A percentile compares a stretch with the other conserved stretches of the same genome.
Evolutionary conservation across 1,140 invertebrate genomes (phyloP).

Genomic region (Paramacrobiotus metropolitanus): DNA sequence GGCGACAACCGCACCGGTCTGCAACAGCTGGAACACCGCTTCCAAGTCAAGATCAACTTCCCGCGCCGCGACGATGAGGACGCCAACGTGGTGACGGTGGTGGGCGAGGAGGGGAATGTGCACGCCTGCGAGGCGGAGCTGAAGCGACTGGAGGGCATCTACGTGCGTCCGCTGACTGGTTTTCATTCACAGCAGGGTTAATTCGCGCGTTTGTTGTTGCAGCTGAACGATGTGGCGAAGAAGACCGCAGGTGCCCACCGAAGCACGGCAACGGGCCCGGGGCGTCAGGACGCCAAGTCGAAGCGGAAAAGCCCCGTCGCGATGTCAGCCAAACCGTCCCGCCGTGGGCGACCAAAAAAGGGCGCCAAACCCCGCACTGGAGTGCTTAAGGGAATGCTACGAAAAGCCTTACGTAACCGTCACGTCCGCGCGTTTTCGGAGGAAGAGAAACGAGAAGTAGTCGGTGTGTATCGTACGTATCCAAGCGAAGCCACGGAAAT

Average conservation of each 20-base stretch:
- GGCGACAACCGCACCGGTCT: conserved; percentile 62
- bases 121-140: conserved; percentile 66
- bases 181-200: conserved; percentile 27
- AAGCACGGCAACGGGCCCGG: background rate
- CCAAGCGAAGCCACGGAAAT: too few relatives aligned
- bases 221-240: too few relatives aligned
- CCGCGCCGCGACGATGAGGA: too few relatives aligned
- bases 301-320: conserved; percentile 13
- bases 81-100: conserved; percentile 62
- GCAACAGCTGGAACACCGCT: conserved; percentile 70
- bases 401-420: too few relatives aligned
- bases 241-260: too few relatives aligned
- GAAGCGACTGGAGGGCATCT: conserved; percentile 72
- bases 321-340: conserved; percentile 18
- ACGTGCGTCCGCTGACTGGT: conserved; percentile 44
- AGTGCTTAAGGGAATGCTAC: too few relatives aligned
- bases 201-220: conserved; percentile 10
- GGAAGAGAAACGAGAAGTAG: too few relatives aligned
- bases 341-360: conserved; percentile 54
- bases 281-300: background rate
- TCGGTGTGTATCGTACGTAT: too few relatives aligned
- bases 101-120: conserved; percentile 61
- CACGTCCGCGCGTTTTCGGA: too few relatives aligned
- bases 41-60: conserved; percentile 45
- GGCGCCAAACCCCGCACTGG: too few relatives aligned